Evolutionary conservation across 2,113 vertebrate genomes (phyloP).

Genomic region (Cebidichthys violaceus): DNA sequence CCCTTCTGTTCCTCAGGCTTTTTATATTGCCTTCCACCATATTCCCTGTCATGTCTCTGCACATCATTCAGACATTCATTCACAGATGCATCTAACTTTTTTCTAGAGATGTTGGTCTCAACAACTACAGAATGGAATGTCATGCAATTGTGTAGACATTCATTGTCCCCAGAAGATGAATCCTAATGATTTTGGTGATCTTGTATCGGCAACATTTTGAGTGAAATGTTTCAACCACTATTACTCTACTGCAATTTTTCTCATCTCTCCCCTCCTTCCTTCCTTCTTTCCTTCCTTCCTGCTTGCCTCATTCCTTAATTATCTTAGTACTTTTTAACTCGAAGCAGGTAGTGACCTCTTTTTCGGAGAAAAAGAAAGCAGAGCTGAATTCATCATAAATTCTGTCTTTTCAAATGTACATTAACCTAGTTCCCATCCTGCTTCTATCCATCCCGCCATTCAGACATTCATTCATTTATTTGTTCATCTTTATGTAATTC

Average conservation of each 20-base stretch:
- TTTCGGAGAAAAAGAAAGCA: not conserved
- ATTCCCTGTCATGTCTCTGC: not conserved
- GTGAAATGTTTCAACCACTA: no score
- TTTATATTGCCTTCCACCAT: no score
- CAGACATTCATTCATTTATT: not conserved
- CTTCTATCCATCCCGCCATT: not conserved
- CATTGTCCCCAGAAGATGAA: no score
- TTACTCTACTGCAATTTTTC: no score
- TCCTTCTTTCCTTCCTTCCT: not conserved
- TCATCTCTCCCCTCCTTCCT: no score
- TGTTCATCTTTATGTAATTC: conserved; percentile 44
- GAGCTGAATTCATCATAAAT: not conserved
- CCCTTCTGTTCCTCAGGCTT: not conserved
- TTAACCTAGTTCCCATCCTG: not conserved
- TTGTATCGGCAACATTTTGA: no score
- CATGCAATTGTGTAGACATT: no score
- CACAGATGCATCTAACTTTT: not conserved
- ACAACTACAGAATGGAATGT: no score
- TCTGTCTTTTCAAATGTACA: not conserved
- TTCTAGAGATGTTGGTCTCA: not conserved
- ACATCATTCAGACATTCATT: not conserved
- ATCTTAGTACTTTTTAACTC: not conserved
- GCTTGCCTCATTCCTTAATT: not conserved
- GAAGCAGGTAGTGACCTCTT: not conserved
- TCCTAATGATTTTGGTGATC: no score